Conservation (phyloP, 2,797 vertebrate genomes). For the Siniperca scherzeri region DNA sequence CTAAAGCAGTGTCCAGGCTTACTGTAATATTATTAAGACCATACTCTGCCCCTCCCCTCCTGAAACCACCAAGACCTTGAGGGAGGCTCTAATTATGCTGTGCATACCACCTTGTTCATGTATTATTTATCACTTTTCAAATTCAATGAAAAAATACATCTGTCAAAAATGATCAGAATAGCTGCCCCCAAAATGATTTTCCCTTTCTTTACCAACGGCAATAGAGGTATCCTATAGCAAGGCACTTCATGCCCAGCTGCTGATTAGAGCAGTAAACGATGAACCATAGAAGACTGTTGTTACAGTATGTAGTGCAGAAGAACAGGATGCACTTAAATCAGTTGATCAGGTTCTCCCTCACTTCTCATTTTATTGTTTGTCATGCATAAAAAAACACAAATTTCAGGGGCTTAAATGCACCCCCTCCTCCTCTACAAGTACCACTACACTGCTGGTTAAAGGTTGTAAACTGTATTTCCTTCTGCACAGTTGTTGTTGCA, state of each 20-base stretch:
- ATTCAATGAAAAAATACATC: background rate
- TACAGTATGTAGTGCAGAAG: background rate
- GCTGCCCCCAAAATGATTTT: background rate
- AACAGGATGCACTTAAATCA: slow-evolving; percentile 20
- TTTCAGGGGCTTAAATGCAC: background rate
- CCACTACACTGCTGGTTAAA: slow-evolving; percentile 2
- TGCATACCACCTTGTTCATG: background rate
- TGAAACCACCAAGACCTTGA: background rate
- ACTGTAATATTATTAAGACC: background rate
- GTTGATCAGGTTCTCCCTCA: background rate
- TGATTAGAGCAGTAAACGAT: slow-evolving; percentile 22
- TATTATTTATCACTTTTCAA: slow-evolving; percentile 21
- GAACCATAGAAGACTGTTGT: slow-evolving; percentile 1
- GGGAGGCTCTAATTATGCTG: slow-evolving; percentile 25
- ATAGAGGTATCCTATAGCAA: background rate
- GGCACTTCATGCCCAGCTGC: background rate
- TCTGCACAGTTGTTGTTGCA: slow-evolving; percentile 91
- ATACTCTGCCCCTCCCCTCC: no score
- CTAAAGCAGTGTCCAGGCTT: background rate
- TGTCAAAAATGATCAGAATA: slow-evolving; percentile 14
- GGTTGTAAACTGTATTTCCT: background rate
- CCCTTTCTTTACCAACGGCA: background rate
- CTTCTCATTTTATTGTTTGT: background rate
- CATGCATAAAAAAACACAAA: background rate
- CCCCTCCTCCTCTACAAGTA: background rate